Evolutionary conservation across 2,888 invertebrate genomes (phyloP).

Genomic region (Charanyca ferruginea): DNA sequence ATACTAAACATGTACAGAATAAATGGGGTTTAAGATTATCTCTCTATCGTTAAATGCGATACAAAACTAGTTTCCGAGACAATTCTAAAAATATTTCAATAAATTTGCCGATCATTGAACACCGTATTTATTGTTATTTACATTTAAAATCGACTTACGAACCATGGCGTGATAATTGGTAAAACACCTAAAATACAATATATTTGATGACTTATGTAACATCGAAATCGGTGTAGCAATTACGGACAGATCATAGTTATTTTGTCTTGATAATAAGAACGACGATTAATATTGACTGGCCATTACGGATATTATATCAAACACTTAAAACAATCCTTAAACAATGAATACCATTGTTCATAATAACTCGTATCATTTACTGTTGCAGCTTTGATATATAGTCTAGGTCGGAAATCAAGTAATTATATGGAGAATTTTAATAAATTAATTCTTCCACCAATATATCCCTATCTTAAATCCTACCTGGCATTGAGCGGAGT

Average conservation of each 20-base stretch:
- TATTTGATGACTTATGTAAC: slow-evolving; percentile 48
- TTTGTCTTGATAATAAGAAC: slow-evolving; percentile 25
- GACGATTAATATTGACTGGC: slow-evolving; percentile 9
- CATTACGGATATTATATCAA: slow-evolving; percentile 11
- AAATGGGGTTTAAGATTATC: slow-evolving; percentile 78
- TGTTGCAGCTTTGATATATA: slow-evolving; percentile 4
- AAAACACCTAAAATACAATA: slow-evolving; percentile 46
- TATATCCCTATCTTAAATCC: slow-evolving; percentile 14
- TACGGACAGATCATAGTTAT: slow-evolving; percentile 53
- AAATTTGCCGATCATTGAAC: slow-evolving; percentile 75
- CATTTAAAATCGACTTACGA: slow-evolving; percentile 66
- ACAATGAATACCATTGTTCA: neutral
- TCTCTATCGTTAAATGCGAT: slow-evolving; percentile 72
- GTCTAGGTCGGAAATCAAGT: slow-evolving; percentile 5
- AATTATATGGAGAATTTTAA: slow-evolving; percentile 34
- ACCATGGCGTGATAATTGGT: slow-evolving; percentile 46
- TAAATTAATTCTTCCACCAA: neutral
- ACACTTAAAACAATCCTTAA: slow-evolving; percentile 3
- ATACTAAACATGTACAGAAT: slow-evolving; percentile 67
- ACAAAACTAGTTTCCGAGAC: slow-evolving; percentile 78
- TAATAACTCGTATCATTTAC: slow-evolving; percentile 20
- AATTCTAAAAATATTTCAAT: slow-evolving; percentile 68
- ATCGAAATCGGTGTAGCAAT: slow-evolving; percentile 51
- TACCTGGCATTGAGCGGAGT: slow-evolving; percentile 19
- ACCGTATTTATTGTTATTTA: slow-evolving; percentile 76